Evolutionary conservation across 2,797 vertebrate species (phyloP), one percentile per base, ranked within the genome.

Genomic region (Diglossa cyanea): DNA sequence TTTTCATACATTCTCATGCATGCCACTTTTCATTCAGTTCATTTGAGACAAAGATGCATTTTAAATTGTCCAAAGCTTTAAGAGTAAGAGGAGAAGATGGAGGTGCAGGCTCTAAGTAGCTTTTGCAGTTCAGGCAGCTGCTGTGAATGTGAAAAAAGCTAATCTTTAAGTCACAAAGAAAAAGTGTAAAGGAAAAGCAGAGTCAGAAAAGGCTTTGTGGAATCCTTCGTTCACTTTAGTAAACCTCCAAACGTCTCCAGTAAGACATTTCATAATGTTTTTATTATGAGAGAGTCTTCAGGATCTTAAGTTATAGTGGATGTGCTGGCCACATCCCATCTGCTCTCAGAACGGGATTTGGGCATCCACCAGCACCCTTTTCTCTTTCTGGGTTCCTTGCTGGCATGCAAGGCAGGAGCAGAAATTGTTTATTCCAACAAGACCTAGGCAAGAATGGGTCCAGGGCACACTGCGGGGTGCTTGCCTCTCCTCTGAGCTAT

Each of bases 41-140:
- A 40, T 4, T 35, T 54, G 65, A 54, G 68, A 33, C 40, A 54
- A 72, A 72, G 73, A 81, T 77, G 62, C 44, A 26, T 81, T 90
- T 92, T 81, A 62, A 85, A 87, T 89, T 76, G 48, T 89, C 45
- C 33, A 24, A 86, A 84, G 37, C 88, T 85, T 73, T 84, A 83
- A 51, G 17, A 74, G 40, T 26, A 54, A 88, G 44, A 82, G 48
- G 20, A 93, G 61, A 80, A 93, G 77, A 90, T 55, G 73, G 73
- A 74, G 42, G 47, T 72, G 44, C 58, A 48, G 60, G 3, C 45
- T 94, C 15, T 85, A 79, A 86, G 60, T 50, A 67, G 63, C 45
- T 94, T 88, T 88, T 3, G 3, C 47, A 81, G 44, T 79, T 92
- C 60, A 57, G 37, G 31, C 88, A 74, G 50, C 47, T 93, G 68